phyloP scores from a whole-genome alignment of 2,888 invertebrate genomes.

The Drosophila percnosoma region DNA sequence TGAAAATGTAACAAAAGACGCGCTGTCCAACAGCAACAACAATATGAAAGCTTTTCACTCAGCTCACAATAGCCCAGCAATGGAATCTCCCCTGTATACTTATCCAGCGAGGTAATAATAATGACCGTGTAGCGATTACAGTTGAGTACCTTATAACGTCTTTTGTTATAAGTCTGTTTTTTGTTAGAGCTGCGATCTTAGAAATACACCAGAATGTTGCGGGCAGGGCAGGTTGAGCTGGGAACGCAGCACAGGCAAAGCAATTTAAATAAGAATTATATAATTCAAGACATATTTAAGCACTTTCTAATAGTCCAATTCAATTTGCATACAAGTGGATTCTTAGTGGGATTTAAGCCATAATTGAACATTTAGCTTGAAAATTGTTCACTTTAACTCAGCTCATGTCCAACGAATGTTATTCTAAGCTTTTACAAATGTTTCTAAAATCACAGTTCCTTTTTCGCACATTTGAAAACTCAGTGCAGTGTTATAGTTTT shows the following conservation, averaged over 20 bases:
- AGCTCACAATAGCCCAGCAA: conserved; percentile 43
- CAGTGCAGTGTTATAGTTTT: conserved; percentile 11
- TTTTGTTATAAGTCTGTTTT: conserved; percentile 50
- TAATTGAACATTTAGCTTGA: too few species aligned
- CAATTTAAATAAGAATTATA: conserved; percentile 32
- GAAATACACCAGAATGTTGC: conserved; percentile 7
- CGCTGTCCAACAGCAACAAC: conserved; percentile 37
- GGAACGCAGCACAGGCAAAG: not conserved
- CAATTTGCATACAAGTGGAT: conserved; percentile 4
- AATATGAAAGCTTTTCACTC: conserved; percentile 74
- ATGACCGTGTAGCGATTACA: conserved; percentile 79
- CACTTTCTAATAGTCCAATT: conserved; percentile 12
- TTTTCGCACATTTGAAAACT: not conserved
- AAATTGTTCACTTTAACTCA: not conserved
- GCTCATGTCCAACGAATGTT: not conserved
- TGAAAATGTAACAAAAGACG: conserved; percentile 76
- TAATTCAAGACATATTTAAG: conserved; percentile 10
- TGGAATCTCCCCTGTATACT: conserved; percentile 57
- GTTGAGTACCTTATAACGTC: conserved; percentile 63
- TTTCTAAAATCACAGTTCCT: not conserved
- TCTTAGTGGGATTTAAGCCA: not conserved
- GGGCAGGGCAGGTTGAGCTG: not conserved
- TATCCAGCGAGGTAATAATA: conserved; percentile 74
- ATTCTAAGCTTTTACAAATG: not conserved
- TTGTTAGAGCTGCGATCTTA: conserved; percentile 30